Evolutionary conservation across 2,888 invertebrate genomes (phyloP).

Genomic region (Pseudococcus viburni): DNA sequence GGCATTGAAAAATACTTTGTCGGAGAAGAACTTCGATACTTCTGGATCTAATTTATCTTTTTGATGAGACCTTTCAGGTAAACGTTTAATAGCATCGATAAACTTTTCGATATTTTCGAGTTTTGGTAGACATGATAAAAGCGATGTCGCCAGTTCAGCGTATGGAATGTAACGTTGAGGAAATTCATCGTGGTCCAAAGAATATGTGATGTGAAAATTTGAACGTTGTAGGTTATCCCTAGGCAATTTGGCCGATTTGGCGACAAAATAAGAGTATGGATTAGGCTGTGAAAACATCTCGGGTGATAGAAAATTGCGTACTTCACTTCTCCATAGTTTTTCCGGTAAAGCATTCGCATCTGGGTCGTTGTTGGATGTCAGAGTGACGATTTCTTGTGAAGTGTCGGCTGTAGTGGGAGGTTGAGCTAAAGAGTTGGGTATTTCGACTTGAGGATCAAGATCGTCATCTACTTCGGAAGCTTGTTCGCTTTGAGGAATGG

Average conservation of each 20-base stretch:
- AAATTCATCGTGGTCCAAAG: too few relatives aligned
- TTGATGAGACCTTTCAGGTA: background rate
- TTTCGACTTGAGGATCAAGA: too few relatives aligned
- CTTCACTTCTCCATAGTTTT: background rate
- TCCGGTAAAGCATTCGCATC: too few relatives aligned
- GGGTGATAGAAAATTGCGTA: background rate
- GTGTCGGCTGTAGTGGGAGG: too few relatives aligned
- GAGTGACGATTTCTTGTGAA: background rate
- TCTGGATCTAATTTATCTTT: background rate
- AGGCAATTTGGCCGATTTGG: too few relatives aligned
- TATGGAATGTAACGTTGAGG: too few relatives aligned
- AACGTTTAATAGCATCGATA: background rate
- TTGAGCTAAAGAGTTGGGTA: background rate
- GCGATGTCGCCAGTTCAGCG: background rate
- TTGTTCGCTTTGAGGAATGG: background rate
- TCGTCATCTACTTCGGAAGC: too few relatives aligned
- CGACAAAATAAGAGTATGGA: background rate
- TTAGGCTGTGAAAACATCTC: background rate
- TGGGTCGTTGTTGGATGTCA: background rate
- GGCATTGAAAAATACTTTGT: background rate
- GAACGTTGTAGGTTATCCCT: too few relatives aligned
- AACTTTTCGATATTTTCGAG: background rate
- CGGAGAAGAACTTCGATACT: background rate
- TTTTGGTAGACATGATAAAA: background rate
- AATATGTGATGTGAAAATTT: too few relatives aligned